phyloP scores from a whole-genome alignment of 2,113 vertebrate genomes.

The Siniperca knerii region DNA sequence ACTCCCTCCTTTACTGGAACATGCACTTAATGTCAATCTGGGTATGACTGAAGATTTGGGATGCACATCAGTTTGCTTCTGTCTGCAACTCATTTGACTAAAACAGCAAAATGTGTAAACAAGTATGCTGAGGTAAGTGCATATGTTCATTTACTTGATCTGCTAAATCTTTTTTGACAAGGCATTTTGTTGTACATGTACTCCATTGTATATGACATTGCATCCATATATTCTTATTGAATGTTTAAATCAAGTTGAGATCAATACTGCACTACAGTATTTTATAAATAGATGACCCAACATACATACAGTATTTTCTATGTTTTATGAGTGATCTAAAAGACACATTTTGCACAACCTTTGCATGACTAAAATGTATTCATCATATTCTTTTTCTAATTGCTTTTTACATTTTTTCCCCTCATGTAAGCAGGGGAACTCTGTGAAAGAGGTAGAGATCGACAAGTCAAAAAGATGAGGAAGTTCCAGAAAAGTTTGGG shows the following conservation, averaged over 20 bases:
- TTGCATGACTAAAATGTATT: not conserved
- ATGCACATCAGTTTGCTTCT: constrained; percentile 23
- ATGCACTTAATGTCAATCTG: constrained; percentile 55
- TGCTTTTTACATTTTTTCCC: not conserved
- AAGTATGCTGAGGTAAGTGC: constrained; percentile 60
- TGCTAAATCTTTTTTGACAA: not conserved
- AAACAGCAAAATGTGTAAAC: constrained; percentile 37
- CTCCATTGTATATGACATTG: not conserved
- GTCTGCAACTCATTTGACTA: constrained; percentile 17
- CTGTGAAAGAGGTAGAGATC: constrained; percentile 1
- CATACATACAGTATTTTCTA: not conserved
- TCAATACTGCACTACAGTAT: not conserved
- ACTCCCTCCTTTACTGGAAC: constrained; percentile 47
- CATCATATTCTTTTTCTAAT: not conserved
- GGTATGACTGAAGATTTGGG: constrained; percentile 47
- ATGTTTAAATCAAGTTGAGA: constrained; percentile 3
- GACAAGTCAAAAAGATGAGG: constrained; percentile 53
- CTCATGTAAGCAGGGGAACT: not conserved
- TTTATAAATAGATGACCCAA: not conserved
- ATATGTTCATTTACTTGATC: not conserved
- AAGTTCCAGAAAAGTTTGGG: constrained; percentile 40
- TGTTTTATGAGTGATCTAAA: not conserved
- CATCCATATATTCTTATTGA: not conserved
- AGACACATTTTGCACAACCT: not conserved
- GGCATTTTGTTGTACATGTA: not conserved